phyloP scores from a whole-genome alignment of 1,140 invertebrate genomes.

The Caenorhabditis briggsae region DNA sequence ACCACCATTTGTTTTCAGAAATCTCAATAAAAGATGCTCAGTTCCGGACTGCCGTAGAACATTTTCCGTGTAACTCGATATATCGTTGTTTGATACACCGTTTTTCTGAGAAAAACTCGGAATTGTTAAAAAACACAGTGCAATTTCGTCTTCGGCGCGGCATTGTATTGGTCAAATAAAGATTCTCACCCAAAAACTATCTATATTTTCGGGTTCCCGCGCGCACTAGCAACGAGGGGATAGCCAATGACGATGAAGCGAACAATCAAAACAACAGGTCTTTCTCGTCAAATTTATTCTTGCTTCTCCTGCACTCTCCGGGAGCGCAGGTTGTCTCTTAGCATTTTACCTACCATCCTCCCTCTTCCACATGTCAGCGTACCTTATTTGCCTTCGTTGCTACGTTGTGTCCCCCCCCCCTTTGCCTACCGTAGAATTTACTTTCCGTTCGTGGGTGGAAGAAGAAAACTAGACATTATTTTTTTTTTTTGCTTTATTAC shows the following conservation, averaged over 20 bases:
- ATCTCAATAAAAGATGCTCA: neutral
- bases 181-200: conserved; percentile 39
- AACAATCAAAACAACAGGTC: conserved; percentile 42
- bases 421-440: neutral
- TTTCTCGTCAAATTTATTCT: conserved; percentile 34
- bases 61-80: neutral
- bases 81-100: neutral
- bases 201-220: neutral
- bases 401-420: neutral
- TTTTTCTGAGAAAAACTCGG: no score
- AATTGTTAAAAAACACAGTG: neutral
- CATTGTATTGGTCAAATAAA: neutral
- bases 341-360: neutral
- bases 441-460: neutral
- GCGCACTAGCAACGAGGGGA: neutral
- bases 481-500: neutral
- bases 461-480: neutral
- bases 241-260: neutral
- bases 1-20: neutral
- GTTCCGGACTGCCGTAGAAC: neutral
- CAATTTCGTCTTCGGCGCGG: neutral
- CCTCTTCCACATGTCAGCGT: neutral
- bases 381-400: conserved; percentile 39
- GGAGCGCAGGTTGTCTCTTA: neutral
- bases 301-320: neutral